Evolutionary conservation across 2,888 invertebrate genomes (phyloP).

Genomic region (Plebejus argus): DNA sequence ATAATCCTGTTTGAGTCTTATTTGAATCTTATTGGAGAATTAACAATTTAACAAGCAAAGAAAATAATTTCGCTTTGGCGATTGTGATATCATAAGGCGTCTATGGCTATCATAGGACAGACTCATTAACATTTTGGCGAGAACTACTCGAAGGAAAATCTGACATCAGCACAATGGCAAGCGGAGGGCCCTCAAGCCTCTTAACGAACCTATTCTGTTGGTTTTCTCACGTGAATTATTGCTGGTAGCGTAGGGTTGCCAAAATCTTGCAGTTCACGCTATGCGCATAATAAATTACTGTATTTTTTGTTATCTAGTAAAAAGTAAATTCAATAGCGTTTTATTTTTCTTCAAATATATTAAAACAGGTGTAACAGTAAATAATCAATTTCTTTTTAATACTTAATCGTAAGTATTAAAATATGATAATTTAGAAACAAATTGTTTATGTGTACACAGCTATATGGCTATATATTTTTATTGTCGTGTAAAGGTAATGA

Average conservation of each 20-base stretch:
- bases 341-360: neutral
- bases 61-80: neutral
- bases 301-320: neutral
- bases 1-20: neutral
- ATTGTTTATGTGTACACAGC: no score
- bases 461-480: no score
- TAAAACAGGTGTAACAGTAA: neutral
- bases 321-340: neutral
- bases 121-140: slow-evolving; percentile 63
- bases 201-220: slow-evolving; percentile 78
- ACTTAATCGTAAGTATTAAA: no score
- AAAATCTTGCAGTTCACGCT: neutral
- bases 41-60: neutral
- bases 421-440: no score
- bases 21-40: slow-evolving; percentile 19
- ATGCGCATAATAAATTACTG: neutral
- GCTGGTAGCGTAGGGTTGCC: slow-evolving; percentile 47
- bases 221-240: slow-evolving; percentile 74
- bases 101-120: slow-evolving; percentile 47
- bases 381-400: no score
- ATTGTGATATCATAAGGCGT: slow-evolving; percentile 44
- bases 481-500: no score
- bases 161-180: slow-evolving; percentile 66
- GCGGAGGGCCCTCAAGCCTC: slow-evolving; percentile 66
- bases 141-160: slow-evolving; percentile 49